These are phyloP conservation scores for Marmota monax DNA, from an alignment of 2,113 vertebrate species.

Conservation along the genomic window DNA sequence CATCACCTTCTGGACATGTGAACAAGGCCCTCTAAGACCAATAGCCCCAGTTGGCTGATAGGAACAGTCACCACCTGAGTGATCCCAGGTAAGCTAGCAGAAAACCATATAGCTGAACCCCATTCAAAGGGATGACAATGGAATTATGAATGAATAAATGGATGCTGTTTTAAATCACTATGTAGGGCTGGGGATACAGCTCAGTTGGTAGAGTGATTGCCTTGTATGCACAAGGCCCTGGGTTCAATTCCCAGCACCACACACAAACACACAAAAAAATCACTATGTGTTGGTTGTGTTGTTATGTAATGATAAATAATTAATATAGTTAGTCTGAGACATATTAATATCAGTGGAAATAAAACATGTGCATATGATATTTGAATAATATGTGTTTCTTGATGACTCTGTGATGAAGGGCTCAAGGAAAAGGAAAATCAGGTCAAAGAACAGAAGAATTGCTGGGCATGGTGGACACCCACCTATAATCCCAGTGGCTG, in stretches of 20 bases:
- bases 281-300: neutral
- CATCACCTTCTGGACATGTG: neutral
- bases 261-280: neutral
- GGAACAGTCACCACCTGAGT: neutral
- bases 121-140: neutral
- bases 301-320: neutral
- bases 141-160: slow-evolving; percentile 12
- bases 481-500: too few relatives aligned
- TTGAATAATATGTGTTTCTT: slow-evolving; percentile 50
- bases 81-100: neutral
- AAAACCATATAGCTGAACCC: neutral
- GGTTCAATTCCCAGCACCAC: too few relatives aligned
- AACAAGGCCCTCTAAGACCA: neutral
- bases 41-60: neutral
- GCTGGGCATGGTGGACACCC: too few relatives aligned
- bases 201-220: too few relatives aligned
- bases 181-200: neutral
- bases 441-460: neutral
- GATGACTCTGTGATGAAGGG: neutral
- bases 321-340: neutral
- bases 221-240: too few relatives aligned
- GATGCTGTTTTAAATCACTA: neutral
- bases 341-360: neutral
- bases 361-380: neutral
- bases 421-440: neutral